Evolutionary conservation across 2,113 vertebrate species (phyloP), one percentile per base, ranked within the genome.

Genomic region (Vanacampus margaritifer): DNA sequence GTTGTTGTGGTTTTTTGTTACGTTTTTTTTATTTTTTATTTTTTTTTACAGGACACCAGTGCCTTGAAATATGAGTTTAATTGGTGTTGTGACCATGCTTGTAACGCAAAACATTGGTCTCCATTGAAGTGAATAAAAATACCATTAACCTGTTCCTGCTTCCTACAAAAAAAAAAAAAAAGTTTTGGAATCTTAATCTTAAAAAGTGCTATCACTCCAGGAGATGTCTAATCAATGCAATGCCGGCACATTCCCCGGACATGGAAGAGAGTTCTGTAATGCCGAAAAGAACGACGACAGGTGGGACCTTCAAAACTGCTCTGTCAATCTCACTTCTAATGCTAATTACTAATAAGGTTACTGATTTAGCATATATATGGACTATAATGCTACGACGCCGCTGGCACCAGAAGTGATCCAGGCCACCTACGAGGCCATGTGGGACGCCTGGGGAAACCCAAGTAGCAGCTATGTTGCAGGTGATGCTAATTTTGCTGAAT

Each of bases 371-470:
- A 87, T 98, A 50, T 98, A 98, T 63, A 92, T 98, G 92, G 97
- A 98, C 88, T 89, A 94, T 71, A 99, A 98, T 0, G 96, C 97
- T 14, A 99, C 96, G 0, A 98, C 96, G 0, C 96, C 96, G 0
- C 64, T 93, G 75, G 94, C 94, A 26, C 89, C 92, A 0, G 93
- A 94, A 50, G 96, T 91, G 3, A 87, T 93, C 14, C 80, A 79
- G 67, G 91, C 86, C 0, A 41, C 96, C 24, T 75, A 81, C 0
- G 91, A 94, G 8, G 94, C 96, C 70, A 88, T 98, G 78, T 41
- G 7, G 45, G 92, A 93, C 3, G 96, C 96, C 41, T 99, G 97
- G 97, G 96, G 96, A 23, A 99, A 99, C 78, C 96, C 97, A 5
- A 98, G 97, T 74, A 98, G 96, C 74, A 83, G 81, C 10, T 94